Base-by-base conservation (phyloP, 2,113 vertebrate species). In the Lycaon pictus region DNA sequence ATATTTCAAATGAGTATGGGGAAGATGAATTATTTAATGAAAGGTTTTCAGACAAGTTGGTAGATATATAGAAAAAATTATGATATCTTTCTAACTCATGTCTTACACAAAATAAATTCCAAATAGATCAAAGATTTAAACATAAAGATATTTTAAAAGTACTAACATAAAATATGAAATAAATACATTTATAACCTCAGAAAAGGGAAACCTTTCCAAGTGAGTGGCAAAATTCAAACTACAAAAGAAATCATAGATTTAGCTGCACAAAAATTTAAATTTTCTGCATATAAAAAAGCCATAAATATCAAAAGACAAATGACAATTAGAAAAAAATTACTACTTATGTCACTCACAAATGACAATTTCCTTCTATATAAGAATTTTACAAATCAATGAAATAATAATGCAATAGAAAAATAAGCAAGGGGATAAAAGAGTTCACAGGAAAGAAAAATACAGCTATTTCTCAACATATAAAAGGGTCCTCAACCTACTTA, bases 91-190 rank as follows among this genome's bases (percentile, higher is more conserved):
- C 13, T 71, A 62, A 67, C 13, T 58, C 77, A 65, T 60, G 4
- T 2, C 4, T 92, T 55, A 91, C 16, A 92, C 11, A 92, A 94
- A 80, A 37, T 74, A 81, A 92, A 85, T 76, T 91, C 43, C n/a
- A 94, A 92, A 88, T 27, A 71, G 15, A 86, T 76, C 27, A 96
- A 82, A 77, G 5, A 82, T 69, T 84, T 92, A 62, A 94, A 93
- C 37, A 71, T 29, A 56, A 94, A 71, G 10, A 35, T 82, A 93
- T 22, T 15, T 32, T 72, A 53, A 84, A 29, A 69, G 23, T 90
- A 65, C 20, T 67, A 48, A 86, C 63, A 51, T 48, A 69, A 65
- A 86, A 25, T 0, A 48, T 11, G 53, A 32, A 29, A 82, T 11
- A 74, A 69, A 83, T 62, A 74, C 51, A n/a, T 43, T 32, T 76